Evolutionary conservation across 2,797 vertebrate genomes (phyloP).

Genomic region (Acrocephalus scirpaceus): DNA sequence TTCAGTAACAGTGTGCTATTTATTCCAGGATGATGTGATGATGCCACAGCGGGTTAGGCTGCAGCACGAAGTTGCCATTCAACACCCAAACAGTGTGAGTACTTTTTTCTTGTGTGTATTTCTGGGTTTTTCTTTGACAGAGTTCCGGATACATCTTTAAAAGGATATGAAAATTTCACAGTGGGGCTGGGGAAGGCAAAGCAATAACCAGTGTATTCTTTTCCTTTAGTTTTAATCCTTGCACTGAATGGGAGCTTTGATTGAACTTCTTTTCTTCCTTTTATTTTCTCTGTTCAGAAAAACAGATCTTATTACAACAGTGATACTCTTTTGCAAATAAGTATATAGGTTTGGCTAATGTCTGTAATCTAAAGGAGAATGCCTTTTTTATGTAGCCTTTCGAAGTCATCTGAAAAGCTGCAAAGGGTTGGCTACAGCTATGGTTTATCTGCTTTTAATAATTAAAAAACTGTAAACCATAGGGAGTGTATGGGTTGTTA

Average conservation of each 20-base stretch:
- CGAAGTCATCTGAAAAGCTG: background rate
- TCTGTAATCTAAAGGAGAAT: background rate
- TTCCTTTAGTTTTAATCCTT: constrained; percentile 29
- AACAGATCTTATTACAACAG: background rate
- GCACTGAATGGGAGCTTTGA: constrained; percentile 39
- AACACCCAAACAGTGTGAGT: constrained; percentile 85
- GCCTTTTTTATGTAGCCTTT: background rate
- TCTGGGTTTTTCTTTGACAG: constrained; percentile 35
- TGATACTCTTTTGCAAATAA: background rate
- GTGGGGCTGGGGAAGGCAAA: background rate
- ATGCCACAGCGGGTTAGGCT: constrained; percentile 88
- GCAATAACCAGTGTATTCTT: constrained; percentile 27
- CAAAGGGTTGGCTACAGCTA: background rate
- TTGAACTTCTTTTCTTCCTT: background rate
- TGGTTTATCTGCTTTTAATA: background rate
- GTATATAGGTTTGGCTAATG: background rate
- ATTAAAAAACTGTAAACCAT: background rate
- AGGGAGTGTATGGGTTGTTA: background rate
- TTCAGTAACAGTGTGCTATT: constrained; percentile 45
- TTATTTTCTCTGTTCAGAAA: background rate
- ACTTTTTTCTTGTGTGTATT: constrained; percentile 24
- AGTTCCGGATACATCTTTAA: constrained; percentile 39
- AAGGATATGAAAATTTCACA: constrained; percentile 53
- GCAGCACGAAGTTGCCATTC: constrained; percentile 81
- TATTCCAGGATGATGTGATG: constrained; percentile 92